Evolutionary conservation across 2,797 vertebrate genomes (phyloP).

Genomic region (Gymnopithys bicolor): DNA sequence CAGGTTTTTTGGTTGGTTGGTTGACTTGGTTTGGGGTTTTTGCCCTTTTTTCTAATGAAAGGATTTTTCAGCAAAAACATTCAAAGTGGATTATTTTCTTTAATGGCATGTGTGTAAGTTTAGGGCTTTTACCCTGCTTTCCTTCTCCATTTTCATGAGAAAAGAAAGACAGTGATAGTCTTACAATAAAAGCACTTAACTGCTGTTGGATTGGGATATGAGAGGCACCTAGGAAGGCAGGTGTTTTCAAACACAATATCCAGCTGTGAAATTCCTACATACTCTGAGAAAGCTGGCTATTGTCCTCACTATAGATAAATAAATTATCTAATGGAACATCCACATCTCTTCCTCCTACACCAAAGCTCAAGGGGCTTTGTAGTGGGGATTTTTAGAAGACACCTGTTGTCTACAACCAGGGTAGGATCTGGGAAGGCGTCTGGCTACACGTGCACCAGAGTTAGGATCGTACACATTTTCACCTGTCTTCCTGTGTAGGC

Average conservation of each 20-base stretch:
- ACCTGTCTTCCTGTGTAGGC: neutral
- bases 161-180: neutral
- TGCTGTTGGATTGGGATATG: neutral
- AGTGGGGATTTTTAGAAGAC: neutral
- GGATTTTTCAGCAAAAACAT: neutral
- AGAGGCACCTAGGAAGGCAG: neutral
- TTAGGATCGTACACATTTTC: neutral
- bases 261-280: neutral
- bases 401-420: neutral
- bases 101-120: neutral
- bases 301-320: neutral
- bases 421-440: neutral
- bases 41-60: neutral
- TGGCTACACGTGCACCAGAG: neutral
- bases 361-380: rapidly evolving
- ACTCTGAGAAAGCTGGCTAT: neutral
- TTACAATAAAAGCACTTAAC: neutral
- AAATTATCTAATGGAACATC: neutral
- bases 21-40: neutral
- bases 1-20: rapidly evolving
- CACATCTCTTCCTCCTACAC: neutral
- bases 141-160: neutral
- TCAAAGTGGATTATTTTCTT: neutral
- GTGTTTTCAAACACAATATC: neutral
- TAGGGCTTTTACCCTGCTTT: neutral